Conservation (phyloP, 1,140 invertebrate genomes). For the Apocrypta bakeri region DNA sequence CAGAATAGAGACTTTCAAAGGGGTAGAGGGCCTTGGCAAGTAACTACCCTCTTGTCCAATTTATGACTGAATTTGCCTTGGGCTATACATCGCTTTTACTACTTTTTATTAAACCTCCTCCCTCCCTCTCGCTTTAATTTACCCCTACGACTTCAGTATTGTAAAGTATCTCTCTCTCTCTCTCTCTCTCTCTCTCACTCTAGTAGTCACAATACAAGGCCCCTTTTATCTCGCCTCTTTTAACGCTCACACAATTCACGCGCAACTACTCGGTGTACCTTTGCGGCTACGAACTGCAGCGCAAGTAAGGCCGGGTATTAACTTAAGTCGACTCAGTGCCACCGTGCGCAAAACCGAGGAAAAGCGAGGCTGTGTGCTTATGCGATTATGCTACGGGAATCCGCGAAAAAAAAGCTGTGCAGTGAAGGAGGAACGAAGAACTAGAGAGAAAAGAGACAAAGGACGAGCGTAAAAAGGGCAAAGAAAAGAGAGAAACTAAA, state of each 20-base stretch:
- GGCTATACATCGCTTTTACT: conserved; percentile 1
- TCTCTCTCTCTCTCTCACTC: neutral
- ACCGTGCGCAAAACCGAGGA: conserved; percentile 9
- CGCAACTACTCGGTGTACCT: neutral
- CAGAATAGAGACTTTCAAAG: neutral
- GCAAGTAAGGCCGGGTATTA: conserved; percentile 37
- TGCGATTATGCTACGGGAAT: conserved; percentile 36
- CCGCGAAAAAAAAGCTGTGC: neutral
- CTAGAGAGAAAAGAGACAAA: neutral
- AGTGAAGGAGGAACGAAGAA: neutral
- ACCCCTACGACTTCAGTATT: neutral
- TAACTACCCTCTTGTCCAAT: conserved; percentile 24
- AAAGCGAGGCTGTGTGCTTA: conserved; percentile 30
- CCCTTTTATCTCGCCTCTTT: conserved; percentile 29
- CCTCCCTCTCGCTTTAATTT: conserved; percentile 13
- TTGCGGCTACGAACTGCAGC: neutral
- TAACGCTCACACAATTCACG: conserved; percentile 25
- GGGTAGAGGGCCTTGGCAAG: neutral
- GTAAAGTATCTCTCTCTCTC: conserved; percentile 14
- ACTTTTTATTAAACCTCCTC: conserved; percentile 21
- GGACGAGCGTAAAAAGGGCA: neutral
- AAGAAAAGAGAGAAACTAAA: neutral
- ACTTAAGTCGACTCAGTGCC: conserved; percentile 25
- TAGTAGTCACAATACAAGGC: conserved; percentile 10
- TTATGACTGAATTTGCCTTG: neutral